Evolutionary conservation across 92 coral and sea anemone genomes (phyloP).

Genomic region (Parazoanthus atlanticus): DNA sequence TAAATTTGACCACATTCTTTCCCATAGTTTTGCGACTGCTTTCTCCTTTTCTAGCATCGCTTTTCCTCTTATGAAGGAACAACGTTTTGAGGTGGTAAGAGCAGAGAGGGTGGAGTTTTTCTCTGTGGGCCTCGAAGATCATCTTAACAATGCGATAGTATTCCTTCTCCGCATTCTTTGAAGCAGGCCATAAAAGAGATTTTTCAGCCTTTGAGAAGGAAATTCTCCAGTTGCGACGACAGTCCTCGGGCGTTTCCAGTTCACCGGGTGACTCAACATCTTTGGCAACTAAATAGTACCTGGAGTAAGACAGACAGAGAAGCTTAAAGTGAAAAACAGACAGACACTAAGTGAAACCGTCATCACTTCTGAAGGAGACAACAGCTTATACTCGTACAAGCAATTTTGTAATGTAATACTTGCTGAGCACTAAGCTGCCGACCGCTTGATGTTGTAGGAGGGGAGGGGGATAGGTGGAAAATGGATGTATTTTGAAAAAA

Average conservation of each 20-base stretch:
- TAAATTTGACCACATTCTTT: conserved; percentile 40
- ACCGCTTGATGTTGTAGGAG: no score
- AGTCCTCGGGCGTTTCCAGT: neutral
- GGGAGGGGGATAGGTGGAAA: no score
- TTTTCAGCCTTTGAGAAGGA: conserved; percentile 66
- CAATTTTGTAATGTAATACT: no score
- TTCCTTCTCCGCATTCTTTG: conserved; percentile 9
- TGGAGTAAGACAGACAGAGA: neutral
- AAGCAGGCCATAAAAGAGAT: conserved; percentile 17
- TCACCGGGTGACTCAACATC: conserved; percentile 1
- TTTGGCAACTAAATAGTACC: conserved; percentile 60
- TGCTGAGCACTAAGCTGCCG: no score
- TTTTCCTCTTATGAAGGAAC: conserved; percentile 39
- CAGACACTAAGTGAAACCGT: no score
- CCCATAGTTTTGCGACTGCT: conserved; percentile 21
- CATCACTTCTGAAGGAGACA: no score
- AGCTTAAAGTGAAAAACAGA: no score
- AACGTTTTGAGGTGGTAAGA: conserved; percentile 59
- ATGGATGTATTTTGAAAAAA: no score
- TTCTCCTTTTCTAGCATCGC: neutral
- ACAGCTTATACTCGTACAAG: no score
- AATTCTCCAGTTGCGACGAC: conserved; percentile 52
- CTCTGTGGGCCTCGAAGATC: conserved; percentile 36
- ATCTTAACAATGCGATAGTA: conserved; percentile 48
- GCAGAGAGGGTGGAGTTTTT: conserved; percentile 30